Evolutionary conservation across 2,888 invertebrate genomes (phyloP).

Genomic region (Agrilus mali): DNA sequence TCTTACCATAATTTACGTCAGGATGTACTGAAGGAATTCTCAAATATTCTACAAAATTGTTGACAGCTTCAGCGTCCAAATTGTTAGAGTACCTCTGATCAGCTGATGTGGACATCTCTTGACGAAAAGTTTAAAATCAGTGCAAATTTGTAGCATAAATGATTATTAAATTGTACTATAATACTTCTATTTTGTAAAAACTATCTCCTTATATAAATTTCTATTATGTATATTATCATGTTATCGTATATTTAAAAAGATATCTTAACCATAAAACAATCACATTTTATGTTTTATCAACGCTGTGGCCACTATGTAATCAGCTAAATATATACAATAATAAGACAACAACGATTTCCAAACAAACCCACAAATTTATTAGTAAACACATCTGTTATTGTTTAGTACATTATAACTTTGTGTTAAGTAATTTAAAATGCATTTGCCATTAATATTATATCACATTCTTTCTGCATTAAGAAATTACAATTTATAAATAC

Average conservation of each 20-base stretch:
- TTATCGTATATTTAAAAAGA: too few relatives aligned
- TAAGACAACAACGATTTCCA: too few relatives aligned
- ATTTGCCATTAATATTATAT: too few relatives aligned
- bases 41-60: slow-evolving; percentile 75
- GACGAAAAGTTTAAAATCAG: neutral
- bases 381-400: too few relatives aligned
- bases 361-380: too few relatives aligned
- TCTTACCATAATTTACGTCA: slow-evolving; percentile 70
- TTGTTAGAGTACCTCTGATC: neutral
- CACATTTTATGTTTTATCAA: neutral
- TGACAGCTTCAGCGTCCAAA: slow-evolving; percentile 42
- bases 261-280: too few relatives aligned
- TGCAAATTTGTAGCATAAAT: neutral
- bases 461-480: too few relatives aligned
- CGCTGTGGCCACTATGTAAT: too few relatives aligned
- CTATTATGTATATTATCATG: neutral
- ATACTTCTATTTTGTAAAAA: neutral
- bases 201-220: neutral
- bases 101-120: neutral
- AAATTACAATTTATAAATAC: too few relatives aligned
- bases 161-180: neutral
- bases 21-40: slow-evolving; percentile 82
- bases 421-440: too few relatives aligned
- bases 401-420: too few relatives aligned
- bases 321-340: too few relatives aligned